phyloP scores from a whole-genome alignment of 2,888 invertebrate genomes.

The Chromoteleia sp. region DNA sequence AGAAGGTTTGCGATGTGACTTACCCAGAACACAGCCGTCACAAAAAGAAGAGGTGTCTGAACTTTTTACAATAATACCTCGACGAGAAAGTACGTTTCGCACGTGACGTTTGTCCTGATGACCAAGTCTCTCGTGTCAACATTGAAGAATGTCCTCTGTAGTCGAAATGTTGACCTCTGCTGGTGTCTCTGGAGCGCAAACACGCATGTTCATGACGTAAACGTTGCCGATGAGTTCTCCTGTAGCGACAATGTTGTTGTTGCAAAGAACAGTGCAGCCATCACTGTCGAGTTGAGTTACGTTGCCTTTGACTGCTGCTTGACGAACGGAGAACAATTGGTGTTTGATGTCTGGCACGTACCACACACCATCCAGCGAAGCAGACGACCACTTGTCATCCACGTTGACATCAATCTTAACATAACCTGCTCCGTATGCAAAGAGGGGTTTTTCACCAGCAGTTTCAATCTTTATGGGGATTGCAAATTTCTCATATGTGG shows the following conservation, averaged over 20 bases:
- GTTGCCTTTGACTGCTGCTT: too few relatives aligned
- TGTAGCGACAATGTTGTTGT: too few relatives aligned
- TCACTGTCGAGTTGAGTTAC: too few relatives aligned
- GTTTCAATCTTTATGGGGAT: not conserved
- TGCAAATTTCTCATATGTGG: not conserved
- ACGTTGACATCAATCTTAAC: not conserved
- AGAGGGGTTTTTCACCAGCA: not conserved
- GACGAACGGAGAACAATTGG: too few relatives aligned
- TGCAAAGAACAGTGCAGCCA: too few relatives aligned
- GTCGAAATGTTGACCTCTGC: too few relatives aligned
- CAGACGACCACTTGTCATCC: conserved; percentile 3
- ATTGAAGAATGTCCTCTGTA: too few relatives aligned
- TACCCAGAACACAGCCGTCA: conserved; percentile 63
- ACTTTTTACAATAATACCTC: not conserved
- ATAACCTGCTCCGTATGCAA: not conserved
- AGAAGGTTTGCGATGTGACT: conserved; percentile 63
- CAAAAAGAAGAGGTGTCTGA: conserved; percentile 10
- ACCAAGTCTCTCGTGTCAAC: conserved; percentile 33
- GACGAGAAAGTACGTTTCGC: not conserved
- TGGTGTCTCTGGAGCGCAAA: too few relatives aligned
- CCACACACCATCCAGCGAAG: not conserved
- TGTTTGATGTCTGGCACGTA: too few relatives aligned
- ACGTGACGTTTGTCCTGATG: too few relatives aligned
- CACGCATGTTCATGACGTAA: too few relatives aligned
- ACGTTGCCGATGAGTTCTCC: too few relatives aligned